These are phyloP conservation scores for Bradypodion pumilum DNA, from an alignment of 2,797 vertebrate genomes.

Conservation along the genomic window DNA sequence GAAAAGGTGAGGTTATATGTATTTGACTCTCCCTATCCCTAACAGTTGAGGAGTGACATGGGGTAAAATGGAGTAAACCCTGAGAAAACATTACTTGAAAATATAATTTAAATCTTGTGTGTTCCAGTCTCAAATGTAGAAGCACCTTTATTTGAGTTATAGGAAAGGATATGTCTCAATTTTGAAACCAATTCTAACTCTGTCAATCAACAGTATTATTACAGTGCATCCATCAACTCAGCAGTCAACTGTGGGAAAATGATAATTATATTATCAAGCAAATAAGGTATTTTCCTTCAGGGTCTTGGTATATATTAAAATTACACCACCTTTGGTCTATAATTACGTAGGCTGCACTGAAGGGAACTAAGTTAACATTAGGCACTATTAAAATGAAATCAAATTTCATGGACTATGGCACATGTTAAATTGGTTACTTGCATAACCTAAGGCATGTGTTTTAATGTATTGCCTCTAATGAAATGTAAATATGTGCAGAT, in stretches of 20 bases:
- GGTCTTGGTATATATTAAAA: conserved; percentile 49
- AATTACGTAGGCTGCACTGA: conserved; percentile 22
- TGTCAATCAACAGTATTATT: conserved; percentile 33
- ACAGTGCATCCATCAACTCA: conserved; percentile 21
- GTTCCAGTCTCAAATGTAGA: conserved; percentile 6
- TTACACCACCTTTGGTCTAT: conserved; percentile 32
- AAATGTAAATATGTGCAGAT: conserved; percentile 29
- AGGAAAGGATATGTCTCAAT: conserved; percentile 28
- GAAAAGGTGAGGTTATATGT: background rate
- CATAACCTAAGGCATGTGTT: conserved; percentile 14
- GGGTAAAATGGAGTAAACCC: conserved; percentile 18
- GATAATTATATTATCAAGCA: conserved; percentile 24
- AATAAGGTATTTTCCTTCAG: conserved; percentile 36
- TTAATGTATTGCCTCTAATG: conserved; percentile 19
- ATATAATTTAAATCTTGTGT: background rate
- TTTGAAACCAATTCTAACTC: conserved; percentile 40
- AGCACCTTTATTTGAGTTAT: conserved; percentile 24
- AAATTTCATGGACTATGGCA: conserved; percentile 30
- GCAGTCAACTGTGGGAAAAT: conserved; percentile 37
- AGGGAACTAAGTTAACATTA: conserved; percentile 20
- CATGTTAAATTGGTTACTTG: conserved; percentile 25
- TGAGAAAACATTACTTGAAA: background rate
- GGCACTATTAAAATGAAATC: conserved; percentile 23
- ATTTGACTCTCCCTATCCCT: conserved; percentile 18
- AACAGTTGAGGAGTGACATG: background rate